Evolutionary conservation across 2,113 vertebrate species (phyloP).

Genomic region (Erythrocebus patas): DNA sequence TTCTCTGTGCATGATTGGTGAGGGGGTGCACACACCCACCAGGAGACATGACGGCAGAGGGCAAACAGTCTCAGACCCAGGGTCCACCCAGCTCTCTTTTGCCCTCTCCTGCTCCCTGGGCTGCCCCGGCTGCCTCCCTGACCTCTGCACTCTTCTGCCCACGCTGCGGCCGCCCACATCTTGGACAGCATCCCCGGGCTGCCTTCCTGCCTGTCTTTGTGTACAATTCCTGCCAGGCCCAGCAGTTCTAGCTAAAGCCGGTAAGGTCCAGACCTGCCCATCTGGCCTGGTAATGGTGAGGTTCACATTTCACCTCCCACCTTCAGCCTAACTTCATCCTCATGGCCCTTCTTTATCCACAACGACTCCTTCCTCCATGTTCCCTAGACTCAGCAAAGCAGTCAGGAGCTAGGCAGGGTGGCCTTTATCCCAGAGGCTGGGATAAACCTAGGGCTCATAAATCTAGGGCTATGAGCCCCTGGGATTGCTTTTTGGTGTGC

Average conservation of each 20-base stretch:
- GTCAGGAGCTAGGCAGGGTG: background rate
- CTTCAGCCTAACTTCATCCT: background rate
- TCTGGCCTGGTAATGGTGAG: background rate
- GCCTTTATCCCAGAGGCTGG: background rate
- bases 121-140: background rate
- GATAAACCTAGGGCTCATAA: background rate
- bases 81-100: background rate
- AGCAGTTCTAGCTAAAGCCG: background rate
- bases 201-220: background rate
- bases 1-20: background rate
- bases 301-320: background rate
- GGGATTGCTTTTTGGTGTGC: background rate
- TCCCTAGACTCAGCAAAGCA: background rate
- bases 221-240: background rate
- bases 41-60: background rate
- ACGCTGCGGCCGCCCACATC: background rate
- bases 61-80: background rate
- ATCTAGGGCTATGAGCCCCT: background rate
- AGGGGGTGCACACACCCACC: background rate
- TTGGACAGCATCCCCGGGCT: background rate
- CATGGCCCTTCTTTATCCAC: background rate
- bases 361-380: background rate
- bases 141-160: conserved; percentile 39
- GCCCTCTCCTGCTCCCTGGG: background rate
- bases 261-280: background rate